These are phyloP conservation scores for Xiphophorus couchianus DNA, from an alignment of 2,113 vertebrate genomes.

Conservation along the genomic window DNA sequence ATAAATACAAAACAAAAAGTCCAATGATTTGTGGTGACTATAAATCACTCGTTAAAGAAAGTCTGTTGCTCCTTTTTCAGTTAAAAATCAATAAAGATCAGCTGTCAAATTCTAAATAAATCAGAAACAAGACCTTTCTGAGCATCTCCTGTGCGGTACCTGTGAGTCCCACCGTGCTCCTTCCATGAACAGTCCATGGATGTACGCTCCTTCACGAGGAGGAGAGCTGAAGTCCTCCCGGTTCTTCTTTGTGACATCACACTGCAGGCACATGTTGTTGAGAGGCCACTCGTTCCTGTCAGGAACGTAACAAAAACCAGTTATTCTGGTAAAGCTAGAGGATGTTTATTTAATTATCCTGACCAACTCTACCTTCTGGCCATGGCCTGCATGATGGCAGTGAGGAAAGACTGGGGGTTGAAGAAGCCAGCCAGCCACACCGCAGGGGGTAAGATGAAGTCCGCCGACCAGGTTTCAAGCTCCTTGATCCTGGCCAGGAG, in stretches of 20 bases:
- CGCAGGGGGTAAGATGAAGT: slow-evolving; percentile 85
- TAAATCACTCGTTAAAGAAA: no score
- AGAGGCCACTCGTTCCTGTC: slow-evolving; percentile 89
- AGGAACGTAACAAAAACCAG: background rate
- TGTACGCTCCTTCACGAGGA: slow-evolving; percentile 89
- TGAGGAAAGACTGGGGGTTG: slow-evolving; percentile 94
- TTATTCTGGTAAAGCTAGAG: background rate
- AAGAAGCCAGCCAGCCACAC: slow-evolving; percentile 96
- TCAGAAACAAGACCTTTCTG: no score
- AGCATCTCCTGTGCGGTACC: slow-evolving; percentile 71
- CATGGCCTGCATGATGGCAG: slow-evolving; percentile 92
- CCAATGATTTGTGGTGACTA: no score
- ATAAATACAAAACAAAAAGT: no score
- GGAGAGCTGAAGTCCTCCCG: slow-evolving; percentile 86
- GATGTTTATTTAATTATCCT: background rate
- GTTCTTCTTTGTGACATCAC: slow-evolving; percentile 91
- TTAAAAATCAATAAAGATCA: background rate
- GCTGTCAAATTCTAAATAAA: background rate
- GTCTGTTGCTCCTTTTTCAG: no score
- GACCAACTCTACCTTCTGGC: slow-evolving; percentile 75
- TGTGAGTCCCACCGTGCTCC: slow-evolving; percentile 92
- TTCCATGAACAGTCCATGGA: slow-evolving; percentile 93
- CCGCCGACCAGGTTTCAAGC: slow-evolving; percentile 88
- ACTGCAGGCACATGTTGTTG: slow-evolving; percentile 91
- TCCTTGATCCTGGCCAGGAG: slow-evolving; percentile 88